Evolutionary conservation across 2,888 invertebrate genomes (phyloP).

Genomic region (Coenonympha glycerion): DNA sequence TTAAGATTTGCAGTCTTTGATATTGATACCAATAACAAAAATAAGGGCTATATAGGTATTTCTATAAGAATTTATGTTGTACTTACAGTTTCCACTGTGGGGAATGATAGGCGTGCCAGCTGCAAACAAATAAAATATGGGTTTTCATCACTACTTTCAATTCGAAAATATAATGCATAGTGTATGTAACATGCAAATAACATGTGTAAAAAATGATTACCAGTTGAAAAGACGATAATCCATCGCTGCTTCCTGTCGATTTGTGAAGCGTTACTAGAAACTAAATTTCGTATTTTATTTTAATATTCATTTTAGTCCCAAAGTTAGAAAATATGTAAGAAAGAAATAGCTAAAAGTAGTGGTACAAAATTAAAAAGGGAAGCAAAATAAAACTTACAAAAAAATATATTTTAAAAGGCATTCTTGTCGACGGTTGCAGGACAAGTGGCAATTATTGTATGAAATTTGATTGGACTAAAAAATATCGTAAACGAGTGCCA

Average conservation of each 20-base stretch:
- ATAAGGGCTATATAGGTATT: background rate
- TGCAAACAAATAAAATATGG: slow-evolving; percentile 38
- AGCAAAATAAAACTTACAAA: background rate
- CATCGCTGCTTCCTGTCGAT: slow-evolving; percentile 3
- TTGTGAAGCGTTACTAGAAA: background rate
- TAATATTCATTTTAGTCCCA: background rate
- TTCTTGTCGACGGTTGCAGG: too few species aligned
- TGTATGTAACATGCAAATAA: too few species aligned
- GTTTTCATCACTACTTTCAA: background rate
- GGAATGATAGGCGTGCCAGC: slow-evolving; percentile 60
- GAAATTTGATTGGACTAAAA: too few species aligned
- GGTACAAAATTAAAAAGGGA: background rate
- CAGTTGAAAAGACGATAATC: slow-evolving; percentile 6
- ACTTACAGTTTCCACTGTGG: slow-evolving; percentile 60
- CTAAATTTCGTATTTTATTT: background rate
- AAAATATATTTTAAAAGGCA: too few species aligned
- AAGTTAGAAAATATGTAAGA: background rate
- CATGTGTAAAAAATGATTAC: background rate
- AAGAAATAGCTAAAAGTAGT: background rate
- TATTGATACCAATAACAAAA: background rate
- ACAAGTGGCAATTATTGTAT: too few species aligned
- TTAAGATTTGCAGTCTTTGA: too few species aligned
- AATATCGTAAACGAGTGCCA: too few species aligned
- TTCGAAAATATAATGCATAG: background rate
- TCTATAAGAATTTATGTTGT: background rate